These are phyloP conservation scores for Gryllus bimaculatus DNA, from an alignment of 1,140 invertebrate genomes.

Conservation along the genomic window DNA sequence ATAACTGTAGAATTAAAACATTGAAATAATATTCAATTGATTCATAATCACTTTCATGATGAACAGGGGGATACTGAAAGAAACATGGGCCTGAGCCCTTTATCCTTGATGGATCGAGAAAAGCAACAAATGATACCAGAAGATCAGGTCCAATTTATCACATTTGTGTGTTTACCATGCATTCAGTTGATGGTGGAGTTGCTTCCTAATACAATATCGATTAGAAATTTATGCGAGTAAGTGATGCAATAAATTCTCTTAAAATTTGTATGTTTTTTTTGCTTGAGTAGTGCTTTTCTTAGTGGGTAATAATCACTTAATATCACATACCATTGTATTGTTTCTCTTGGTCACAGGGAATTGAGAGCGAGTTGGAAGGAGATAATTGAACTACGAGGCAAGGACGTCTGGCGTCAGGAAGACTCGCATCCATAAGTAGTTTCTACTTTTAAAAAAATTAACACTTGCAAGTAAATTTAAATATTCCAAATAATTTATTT, in stretches of 20 bases:
- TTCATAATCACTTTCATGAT: constrained; percentile 20
- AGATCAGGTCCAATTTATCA: constrained; percentile 46
- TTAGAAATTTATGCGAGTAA: constrained; percentile 35
- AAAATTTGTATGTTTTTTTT: neutral
- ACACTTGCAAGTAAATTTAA: neutral
- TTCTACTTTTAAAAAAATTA: neutral
- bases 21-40: too few relatives aligned
- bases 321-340: neutral
- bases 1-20: neutral
- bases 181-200: constrained; percentile 37
- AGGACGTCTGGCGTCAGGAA: constrained; percentile 7
- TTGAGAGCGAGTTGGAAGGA: constrained; percentile 9
- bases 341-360: constrained; percentile 11
- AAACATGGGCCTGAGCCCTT: constrained; percentile 40
- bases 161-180: constrained; percentile 43
- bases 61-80: constrained; percentile 44
- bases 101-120: constrained; percentile 45
- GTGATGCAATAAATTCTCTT: neutral
- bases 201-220: constrained; percentile 34
- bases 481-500: constrained; percentile 2
- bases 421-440: neutral
- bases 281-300: neutral
- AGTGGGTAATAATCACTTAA: neutral
- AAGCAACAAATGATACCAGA: constrained; percentile 40
- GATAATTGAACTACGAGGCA: constrained; percentile 10